These are phyloP conservation scores for Deilephila elpenor DNA, from an alignment of 2,888 invertebrate genomes.

Conservation along the genomic window DNA sequence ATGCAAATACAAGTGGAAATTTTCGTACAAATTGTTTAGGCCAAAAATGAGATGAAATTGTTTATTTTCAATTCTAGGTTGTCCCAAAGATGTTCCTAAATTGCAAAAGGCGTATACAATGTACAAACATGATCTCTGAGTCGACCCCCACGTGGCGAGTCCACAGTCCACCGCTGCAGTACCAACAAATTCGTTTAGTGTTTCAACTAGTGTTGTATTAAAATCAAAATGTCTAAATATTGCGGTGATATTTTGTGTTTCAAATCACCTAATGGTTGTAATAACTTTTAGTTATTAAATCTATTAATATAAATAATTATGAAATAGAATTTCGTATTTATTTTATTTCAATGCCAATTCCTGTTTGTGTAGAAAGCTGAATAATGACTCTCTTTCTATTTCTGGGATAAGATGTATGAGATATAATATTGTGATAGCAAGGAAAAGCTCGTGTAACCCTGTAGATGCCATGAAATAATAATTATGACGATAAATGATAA, in stretches of 20 bases:
- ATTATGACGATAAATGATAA: no score
- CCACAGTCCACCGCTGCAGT: neutral
- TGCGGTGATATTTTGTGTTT: slow-evolving; percentile 21
- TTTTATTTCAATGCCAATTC: neutral
- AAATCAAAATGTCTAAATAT: slow-evolving; percentile 1
- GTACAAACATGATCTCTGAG: slow-evolving; percentile 10
- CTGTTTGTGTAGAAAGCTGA: no score
- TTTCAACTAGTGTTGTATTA: slow-evolving; percentile 2
- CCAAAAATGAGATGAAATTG: neutral
- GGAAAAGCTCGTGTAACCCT: no score
- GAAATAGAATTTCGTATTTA: neutral
- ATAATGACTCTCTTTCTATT: no score
- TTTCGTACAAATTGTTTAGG: neutral
- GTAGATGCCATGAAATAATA: no score
- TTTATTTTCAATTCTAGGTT: neutral
- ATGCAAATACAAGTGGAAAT: no score
- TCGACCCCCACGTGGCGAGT: neutral
- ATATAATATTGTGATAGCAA: no score
- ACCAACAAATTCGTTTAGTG: neutral
- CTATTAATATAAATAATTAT: slow-evolving; percentile 27
- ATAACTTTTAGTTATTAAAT: slow-evolving; percentile 21
- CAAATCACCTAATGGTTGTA: slow-evolving; percentile 21
- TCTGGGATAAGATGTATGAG: no score
- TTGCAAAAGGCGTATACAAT: neutral
- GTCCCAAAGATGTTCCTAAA: slow-evolving; percentile 14